Evolutionary conservation across 2,797 vertebrate species (phyloP), one percentile per base, ranked within the genome.

Genomic region (Schizopygopsis malacanthus): DNA sequence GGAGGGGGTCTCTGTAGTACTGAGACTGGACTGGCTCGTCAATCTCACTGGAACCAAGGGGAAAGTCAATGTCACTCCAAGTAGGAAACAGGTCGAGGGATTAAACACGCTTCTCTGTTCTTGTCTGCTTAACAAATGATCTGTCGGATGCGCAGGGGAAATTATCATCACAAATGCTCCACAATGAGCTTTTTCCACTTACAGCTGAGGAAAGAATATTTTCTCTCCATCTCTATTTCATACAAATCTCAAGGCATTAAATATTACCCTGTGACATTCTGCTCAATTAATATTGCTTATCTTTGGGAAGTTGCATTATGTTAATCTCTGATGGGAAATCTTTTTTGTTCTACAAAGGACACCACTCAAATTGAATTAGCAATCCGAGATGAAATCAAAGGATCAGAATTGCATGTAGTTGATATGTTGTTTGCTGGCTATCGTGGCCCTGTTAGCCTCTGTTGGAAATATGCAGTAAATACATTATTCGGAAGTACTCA

Each of bases 41-140:
- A 93, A 93, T 94, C 93, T 93, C 91, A 84, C 76, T 80, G 80
- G 90, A 91, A 89, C 89, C 89, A 88, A 81, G 90, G 91, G 89
- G 91, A 90, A 91, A 87, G 75, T 84, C 85, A 83, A 90, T 87
- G 90, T 89, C 90, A 93, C 89, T 90, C 89, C 83, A 73, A 86
- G 83, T 76, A 88, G 72, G 89, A 90, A 88, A 78, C 81, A 79
- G 87, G 88, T 94, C 92, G 90, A 89, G 84, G 86, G 89, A 90
- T 90, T 91, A 90, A 81, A 82, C 87, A 28, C 50, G 81, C 90
- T 89, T 81, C 89, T 90, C 89, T 84, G 50, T 89, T 89, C 86
- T 92, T 93, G 93, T 93, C 92, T 93, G 84, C 90, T 88, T 94
- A 92, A 94, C 91, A 94, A 94, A 95, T 88, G 91, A 89, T 89